phyloP scores from a whole-genome alignment of 2,113 vertebrate genomes.

The Cephalopterus ornatus region DNA sequence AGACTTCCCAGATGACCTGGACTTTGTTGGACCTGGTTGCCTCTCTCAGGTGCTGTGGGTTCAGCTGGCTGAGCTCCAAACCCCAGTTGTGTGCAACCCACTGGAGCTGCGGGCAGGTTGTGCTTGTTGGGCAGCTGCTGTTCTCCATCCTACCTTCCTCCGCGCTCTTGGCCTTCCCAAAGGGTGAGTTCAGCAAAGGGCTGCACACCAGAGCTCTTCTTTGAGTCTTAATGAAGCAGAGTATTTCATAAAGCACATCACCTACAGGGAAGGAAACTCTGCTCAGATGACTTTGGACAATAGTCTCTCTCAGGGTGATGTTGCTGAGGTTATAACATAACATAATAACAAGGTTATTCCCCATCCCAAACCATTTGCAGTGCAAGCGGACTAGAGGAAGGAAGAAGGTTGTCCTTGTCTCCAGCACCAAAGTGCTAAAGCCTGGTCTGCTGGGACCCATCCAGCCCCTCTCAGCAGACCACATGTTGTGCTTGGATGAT shows the following conservation, averaged over 20 bases:
- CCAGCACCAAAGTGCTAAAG: not conserved
- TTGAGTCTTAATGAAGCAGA: constrained; percentile 86
- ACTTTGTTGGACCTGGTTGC: not conserved
- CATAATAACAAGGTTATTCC: not conserved
- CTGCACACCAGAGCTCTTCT: constrained; percentile 72
- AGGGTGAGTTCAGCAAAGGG: constrained; percentile 29
- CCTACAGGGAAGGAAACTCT: constrained; percentile 66
- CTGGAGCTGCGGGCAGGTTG: not conserved
- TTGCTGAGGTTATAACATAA: not conserved
- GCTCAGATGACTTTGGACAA: not conserved
- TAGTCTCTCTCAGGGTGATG: rapidly evolving
- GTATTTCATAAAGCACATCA: constrained; percentile 90
- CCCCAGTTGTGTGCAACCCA: not conserved
- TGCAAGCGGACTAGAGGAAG: not conserved
- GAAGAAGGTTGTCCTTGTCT: not conserved
- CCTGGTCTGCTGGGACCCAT: not conserved
- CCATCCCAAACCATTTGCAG: not conserved
- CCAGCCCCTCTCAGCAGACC: not conserved
- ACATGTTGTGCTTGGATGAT: not conserved
- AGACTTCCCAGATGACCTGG: not conserved
- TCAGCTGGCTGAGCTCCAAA: not conserved
- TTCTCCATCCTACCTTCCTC: constrained; percentile 37
- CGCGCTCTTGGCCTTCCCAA: not conserved
- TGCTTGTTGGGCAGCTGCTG: not conserved
- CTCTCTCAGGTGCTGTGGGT: not conserved